These are phyloP conservation scores for Amblyornis subalaris DNA, from an alignment of 2,113 vertebrate species.

Conservation along the genomic window DNA sequence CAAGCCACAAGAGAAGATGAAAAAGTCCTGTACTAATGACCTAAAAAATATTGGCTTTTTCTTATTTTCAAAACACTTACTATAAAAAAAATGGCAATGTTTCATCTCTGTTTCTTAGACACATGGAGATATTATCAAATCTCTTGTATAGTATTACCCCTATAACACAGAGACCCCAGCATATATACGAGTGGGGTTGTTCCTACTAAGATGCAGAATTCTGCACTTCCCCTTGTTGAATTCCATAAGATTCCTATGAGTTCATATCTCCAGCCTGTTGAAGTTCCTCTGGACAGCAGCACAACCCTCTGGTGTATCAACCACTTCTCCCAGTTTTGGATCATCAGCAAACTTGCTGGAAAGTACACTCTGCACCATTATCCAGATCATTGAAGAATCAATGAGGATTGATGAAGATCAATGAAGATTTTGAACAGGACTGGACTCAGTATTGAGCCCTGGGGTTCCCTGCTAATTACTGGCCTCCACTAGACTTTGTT, in stretches of 20 bases:
- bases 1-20: not conserved
- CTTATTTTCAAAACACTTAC: not conserved
- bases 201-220: not conserved
- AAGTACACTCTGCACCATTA: not conserved
- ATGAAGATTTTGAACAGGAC: not conserved
- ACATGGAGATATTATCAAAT: not conserved
- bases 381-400: no score
- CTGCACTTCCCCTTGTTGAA: not conserved
- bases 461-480: not conserved
- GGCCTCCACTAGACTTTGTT: not conserved
- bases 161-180: not conserved
- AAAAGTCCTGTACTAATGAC: not conserved
- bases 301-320: fast-evolving
- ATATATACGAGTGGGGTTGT: fast-evolving
- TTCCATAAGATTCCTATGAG: not conserved
- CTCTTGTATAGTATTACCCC: not conserved
- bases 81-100: not conserved
- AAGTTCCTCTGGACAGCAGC: not conserved
- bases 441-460: not conserved
- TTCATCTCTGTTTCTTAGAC: not conserved
- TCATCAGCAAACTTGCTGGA: not conserved
- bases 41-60: fast-evolving
- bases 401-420: no score
- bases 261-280: not conserved
- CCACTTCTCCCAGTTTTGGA: not conserved